phyloP scores from a whole-genome alignment of 2,797 vertebrate genomes.

The Etheostoma nigrum region DNA sequence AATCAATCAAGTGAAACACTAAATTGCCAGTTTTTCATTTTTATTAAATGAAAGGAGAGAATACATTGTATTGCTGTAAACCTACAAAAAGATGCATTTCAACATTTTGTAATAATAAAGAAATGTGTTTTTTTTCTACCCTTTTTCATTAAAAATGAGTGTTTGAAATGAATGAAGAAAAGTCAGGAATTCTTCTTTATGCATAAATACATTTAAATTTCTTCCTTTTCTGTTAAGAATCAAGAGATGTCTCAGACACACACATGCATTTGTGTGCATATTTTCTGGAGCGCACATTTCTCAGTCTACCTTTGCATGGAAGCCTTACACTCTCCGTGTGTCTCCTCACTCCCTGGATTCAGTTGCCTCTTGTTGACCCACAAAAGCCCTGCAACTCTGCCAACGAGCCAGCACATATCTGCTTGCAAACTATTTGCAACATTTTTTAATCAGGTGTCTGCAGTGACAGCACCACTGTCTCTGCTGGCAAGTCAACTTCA shows the following conservation, averaged over 20 bases:
- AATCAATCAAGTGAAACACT: not conserved
- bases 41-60: not conserved
- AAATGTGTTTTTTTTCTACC: not conserved
- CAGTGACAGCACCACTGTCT: slow-evolving; percentile 70
- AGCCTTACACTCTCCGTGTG: slow-evolving; percentile 1
- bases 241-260: slow-evolving; percentile 9
- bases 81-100: not conserved
- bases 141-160: not conserved
- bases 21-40: not conserved
- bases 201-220: not conserved
- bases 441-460: slow-evolving; percentile 76
- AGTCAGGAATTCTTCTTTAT: not conserved
- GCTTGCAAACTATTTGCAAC: slow-evolving; percentile 70
- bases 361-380: slow-evolving; percentile 68
- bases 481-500: slow-evolving; percentile 64
- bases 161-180: not conserved
- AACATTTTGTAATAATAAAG: not conserved
- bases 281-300: slow-evolving; percentile 27
- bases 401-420: slow-evolving; percentile 73
- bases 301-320: slow-evolving; percentile 6
- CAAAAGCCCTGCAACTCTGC: slow-evolving; percentile 44
- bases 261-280: not conserved
- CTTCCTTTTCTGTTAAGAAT: not conserved
- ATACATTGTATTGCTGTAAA: not conserved
- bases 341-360: slow-evolving; percentile 53